Evolutionary conservation across 2,797 vertebrate species (phyloP).

Genomic region (Paedocypris micromegethes): DNA sequence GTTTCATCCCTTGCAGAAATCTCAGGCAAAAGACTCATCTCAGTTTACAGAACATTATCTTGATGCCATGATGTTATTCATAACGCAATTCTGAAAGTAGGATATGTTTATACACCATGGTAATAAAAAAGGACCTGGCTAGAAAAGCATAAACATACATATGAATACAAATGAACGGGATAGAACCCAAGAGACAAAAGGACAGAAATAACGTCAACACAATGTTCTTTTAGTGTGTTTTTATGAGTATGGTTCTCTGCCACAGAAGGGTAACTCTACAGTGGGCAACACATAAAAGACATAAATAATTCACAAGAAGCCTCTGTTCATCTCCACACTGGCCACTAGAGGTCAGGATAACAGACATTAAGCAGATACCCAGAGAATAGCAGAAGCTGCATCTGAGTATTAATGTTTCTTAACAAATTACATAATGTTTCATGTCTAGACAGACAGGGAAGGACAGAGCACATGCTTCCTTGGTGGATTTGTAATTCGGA

Average conservation of each 20-base stretch:
- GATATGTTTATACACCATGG: too few relatives aligned
- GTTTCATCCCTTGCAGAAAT: too few relatives aligned
- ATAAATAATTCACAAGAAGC: conserved; percentile 43
- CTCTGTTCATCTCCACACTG: conserved; percentile 37
- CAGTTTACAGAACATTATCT: too few relatives aligned
- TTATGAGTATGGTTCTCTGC: conserved; percentile 6
- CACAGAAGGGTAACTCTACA: conserved; percentile 19
- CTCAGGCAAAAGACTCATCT: too few relatives aligned
- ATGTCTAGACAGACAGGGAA: neutral
- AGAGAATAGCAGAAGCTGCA: neutral
- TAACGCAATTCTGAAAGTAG: too few relatives aligned
- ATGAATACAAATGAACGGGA: too few relatives aligned
- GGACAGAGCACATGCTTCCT: neutral
- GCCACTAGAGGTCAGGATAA: conserved; percentile 44
- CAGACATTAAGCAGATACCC: conserved; percentile 27
- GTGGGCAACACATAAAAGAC: conserved; percentile 15
- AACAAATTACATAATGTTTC: conserved; percentile 7
- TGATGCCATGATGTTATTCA: too few relatives aligned
- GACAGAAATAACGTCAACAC: too few relatives aligned
- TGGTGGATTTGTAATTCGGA: too few relatives aligned
- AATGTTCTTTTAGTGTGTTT: neutral
- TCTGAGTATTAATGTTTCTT: conserved; percentile 11
- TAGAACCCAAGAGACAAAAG: too few relatives aligned
- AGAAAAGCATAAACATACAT: too few relatives aligned
- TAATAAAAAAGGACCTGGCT: too few relatives aligned